phyloP scores from a whole-genome alignment of 2,888 invertebrate genomes.

The Augochlorella aurata region DNA sequence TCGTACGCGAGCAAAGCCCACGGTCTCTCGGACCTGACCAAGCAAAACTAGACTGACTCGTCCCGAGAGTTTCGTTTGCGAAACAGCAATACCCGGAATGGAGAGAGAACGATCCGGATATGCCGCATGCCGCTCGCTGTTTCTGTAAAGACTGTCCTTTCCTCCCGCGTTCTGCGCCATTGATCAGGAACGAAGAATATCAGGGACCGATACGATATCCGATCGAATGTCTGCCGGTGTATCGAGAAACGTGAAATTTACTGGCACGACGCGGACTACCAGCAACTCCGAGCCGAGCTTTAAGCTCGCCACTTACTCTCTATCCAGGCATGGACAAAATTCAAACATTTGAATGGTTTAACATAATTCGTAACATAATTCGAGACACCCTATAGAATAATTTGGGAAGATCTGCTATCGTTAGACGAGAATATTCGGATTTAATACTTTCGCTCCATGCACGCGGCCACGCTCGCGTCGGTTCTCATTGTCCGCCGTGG shows the following conservation, averaged over 20 bases:
- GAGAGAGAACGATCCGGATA: constrained; percentile 29
- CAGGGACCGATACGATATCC: constrained; percentile 56
- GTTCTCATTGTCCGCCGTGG: not conserved
- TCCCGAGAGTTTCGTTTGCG: constrained; percentile 42
- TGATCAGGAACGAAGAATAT: constrained; percentile 61
- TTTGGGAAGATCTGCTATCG: constrained; percentile 5
- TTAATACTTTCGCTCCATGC: too few species aligned
- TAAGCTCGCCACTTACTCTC: constrained; percentile 44
- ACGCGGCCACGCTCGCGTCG: not conserved
- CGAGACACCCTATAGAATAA: too few species aligned
- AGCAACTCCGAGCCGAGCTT: constrained; percentile 50
- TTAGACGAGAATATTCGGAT: constrained; percentile 9
- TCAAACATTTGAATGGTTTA: constrained; percentile 41
- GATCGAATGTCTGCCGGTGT: constrained; percentile 56
- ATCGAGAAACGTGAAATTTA: constrained; percentile 67
- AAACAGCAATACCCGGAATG: constrained; percentile 25
- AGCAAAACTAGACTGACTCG: constrained; percentile 44
- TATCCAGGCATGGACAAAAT: too few species aligned
- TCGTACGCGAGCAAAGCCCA: not conserved
- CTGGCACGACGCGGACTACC: constrained; percentile 46
- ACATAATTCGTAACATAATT: too few species aligned
- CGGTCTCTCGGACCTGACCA: constrained; percentile 29
- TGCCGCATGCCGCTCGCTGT: constrained; percentile 30
- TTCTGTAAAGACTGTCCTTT: constrained; percentile 37
- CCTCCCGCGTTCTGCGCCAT: constrained; percentile 50